A percentile compares a stretch with the other conserved stretches of the same genome.
These are phyloP conservation scores for Neuroterus valhalla DNA, from an alignment of 1,140 invertebrate species.

Conservation along the genomic window DNA sequence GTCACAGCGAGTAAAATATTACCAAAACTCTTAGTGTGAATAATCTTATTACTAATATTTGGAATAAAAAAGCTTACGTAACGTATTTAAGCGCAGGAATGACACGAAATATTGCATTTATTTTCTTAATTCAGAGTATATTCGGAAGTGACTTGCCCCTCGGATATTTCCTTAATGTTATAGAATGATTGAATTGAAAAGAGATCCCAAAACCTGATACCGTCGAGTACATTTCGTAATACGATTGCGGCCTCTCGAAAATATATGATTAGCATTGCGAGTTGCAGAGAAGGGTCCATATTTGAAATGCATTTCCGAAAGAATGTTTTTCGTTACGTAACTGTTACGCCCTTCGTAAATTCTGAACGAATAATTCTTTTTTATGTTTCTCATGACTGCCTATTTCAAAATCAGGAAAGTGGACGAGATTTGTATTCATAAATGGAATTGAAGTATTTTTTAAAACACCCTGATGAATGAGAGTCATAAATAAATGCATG, in stretches of 20 bases:
- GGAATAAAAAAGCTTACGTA: too few relatives aligned
- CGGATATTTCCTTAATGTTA: too few relatives aligned
- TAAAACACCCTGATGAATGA: neutral
- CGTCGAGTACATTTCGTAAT: too few relatives aligned
- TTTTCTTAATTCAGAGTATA: too few relatives aligned
- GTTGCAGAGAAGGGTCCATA: neutral
- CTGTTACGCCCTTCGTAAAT: conserved; percentile 20
- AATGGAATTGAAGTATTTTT: conserved; percentile 17
- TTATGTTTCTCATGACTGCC: conserved; percentile 15
- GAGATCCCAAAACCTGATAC: too few relatives aligned
- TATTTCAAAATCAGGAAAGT: conserved; percentile 15
- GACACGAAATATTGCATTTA: too few relatives aligned
- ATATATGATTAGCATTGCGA: neutral
- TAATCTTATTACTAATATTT: too few relatives aligned
- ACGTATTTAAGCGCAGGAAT: too few relatives aligned
- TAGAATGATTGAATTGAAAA: too few relatives aligned
- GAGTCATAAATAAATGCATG: neutral
- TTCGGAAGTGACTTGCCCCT: too few relatives aligned
- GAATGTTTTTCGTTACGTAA: conserved; percentile 10
- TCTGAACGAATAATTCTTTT: conserved; percentile 4
- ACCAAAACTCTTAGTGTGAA: too few relatives aligned
- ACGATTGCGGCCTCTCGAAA: neutral
- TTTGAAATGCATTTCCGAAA: conserved; percentile 8
- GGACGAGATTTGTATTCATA: conserved; percentile 20
- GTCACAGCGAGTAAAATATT: too few relatives aligned